Evolutionary conservation across 2,797 vertebrate species (phyloP).

Genomic region (Fistularia commersonii): DNA sequence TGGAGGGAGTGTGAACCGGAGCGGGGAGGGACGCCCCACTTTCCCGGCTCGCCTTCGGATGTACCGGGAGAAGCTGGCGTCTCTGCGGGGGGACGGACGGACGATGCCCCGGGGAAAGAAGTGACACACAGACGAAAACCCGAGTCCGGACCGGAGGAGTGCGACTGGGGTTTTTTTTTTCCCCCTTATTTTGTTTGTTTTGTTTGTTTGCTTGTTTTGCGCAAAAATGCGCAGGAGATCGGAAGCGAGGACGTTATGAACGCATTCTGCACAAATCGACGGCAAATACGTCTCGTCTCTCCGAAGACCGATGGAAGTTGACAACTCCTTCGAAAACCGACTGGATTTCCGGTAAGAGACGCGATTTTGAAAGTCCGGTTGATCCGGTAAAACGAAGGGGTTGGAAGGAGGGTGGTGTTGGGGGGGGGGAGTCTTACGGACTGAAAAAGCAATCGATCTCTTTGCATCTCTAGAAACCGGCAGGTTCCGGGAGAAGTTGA

Average conservation of each 20-base stretch:
- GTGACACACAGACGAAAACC: constrained; percentile 9
- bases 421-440: too few relatives aligned
- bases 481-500: constrained; percentile 5
- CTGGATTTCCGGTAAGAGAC: constrained; percentile 60
- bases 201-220: too few relatives aligned
- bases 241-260: too few relatives aligned
- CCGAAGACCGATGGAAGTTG: constrained; percentile 66
- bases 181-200: too few relatives aligned
- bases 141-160: not conserved
- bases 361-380: not conserved
- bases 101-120: constrained; percentile 35
- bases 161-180: too few relatives aligned
- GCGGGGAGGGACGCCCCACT: constrained; percentile 49
- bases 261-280: constrained; percentile 3
- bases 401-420: too few relatives aligned
- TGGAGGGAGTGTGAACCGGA: constrained; percentile 24
- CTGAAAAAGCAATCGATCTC: constrained; percentile 15
- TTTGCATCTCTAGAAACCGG: constrained; percentile 41
- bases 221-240: too few relatives aligned
- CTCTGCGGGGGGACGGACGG: constrained; percentile 1
- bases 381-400: not conserved
- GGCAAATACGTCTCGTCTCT: constrained; percentile 3
- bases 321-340: constrained; percentile 45
- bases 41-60: constrained; percentile 24
- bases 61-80: constrained; percentile 51